phyloP scores from a whole-genome alignment of 2,113 vertebrate genomes.

The Marmota flaviventris region DNA sequence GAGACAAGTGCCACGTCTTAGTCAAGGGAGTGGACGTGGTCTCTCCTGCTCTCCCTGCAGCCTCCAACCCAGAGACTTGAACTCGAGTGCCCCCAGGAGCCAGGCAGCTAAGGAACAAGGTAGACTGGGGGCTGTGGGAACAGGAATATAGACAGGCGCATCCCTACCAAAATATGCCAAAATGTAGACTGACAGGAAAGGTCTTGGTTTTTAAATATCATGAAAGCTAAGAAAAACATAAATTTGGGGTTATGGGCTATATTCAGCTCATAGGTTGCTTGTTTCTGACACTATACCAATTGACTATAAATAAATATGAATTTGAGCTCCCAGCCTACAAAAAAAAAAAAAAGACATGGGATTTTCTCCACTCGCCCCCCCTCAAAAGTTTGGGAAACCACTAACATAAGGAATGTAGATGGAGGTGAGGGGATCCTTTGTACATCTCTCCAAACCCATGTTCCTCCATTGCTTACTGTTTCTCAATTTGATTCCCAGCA shows the following conservation, averaged over 20 bases:
- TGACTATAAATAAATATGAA: not conserved
- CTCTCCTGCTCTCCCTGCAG: too few species aligned
- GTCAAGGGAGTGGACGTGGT: not conserved
- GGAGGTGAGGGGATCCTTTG: not conserved
- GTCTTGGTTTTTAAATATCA: conserved; percentile 4
- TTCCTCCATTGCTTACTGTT: not conserved
- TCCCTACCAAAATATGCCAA: not conserved
- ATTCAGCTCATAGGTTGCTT: not conserved
- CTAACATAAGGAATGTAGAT: not conserved
- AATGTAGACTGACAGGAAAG: not conserved
- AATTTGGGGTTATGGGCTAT: not conserved
- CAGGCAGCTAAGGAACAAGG: not conserved
- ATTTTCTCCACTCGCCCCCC: too few species aligned
- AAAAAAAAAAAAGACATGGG: too few species aligned
- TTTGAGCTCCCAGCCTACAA: not conserved
- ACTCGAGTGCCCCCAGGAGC: not conserved
- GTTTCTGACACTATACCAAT: not conserved
- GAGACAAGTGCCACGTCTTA: not conserved
- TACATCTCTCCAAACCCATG: not conserved
- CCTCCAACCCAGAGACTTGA: not conserved
- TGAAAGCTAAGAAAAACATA: conserved; percentile 13
- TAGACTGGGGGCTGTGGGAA: not conserved
- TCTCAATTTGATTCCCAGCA: not conserved
- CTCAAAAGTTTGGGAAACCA: not conserved
- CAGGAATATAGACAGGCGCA: not conserved